Percentiles rank a stretch among this genome's conserved stretches.
Conservation (phyloP, 1,140 invertebrate genomes). For the Hyles euphorbiae region DNA sequence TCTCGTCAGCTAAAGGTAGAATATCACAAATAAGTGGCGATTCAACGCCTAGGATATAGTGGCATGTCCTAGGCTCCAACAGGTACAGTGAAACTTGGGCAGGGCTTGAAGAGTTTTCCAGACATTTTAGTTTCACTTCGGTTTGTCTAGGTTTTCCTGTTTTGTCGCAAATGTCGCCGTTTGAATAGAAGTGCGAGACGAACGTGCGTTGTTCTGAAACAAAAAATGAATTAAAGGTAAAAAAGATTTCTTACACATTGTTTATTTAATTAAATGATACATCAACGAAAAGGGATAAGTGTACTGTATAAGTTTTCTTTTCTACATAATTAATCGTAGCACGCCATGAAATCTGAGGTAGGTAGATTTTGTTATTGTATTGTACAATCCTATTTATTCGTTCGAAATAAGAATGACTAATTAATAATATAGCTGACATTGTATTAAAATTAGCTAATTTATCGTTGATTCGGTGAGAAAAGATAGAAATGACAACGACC, state of each 20-base stretch:
- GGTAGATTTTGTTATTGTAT: too few relatives aligned
- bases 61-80: conserved; percentile 92
- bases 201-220: conserved; percentile 77
- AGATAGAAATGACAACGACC: too few relatives aligned
- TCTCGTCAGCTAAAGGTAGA: conserved; percentile 83
- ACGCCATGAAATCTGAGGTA: too few relatives aligned
- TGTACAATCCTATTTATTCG: too few relatives aligned
- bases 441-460: too few relatives aligned
- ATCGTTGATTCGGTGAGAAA: too few relatives aligned
- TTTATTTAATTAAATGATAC: background rate
- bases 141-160: conserved; percentile 87
- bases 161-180: conserved; percentile 90
- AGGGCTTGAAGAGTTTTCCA: conserved; percentile 79
- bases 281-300: too few relatives aligned
- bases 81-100: conserved; percentile 91
- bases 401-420: too few relatives aligned
- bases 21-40: conserved; percentile 92
- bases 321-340: too few relatives aligned
- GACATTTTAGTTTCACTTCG: conserved; percentile 92
- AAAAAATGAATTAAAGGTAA: background rate
- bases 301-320: too few relatives aligned
- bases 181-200: conserved; percentile 91
- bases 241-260: too few relatives aligned
- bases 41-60: conserved; percentile 94
- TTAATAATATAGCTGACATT: too few relatives aligned